These are phyloP conservation scores for Pandemis heparana DNA, from an alignment of 2,888 invertebrate genomes.

Conservation along the genomic window DNA sequence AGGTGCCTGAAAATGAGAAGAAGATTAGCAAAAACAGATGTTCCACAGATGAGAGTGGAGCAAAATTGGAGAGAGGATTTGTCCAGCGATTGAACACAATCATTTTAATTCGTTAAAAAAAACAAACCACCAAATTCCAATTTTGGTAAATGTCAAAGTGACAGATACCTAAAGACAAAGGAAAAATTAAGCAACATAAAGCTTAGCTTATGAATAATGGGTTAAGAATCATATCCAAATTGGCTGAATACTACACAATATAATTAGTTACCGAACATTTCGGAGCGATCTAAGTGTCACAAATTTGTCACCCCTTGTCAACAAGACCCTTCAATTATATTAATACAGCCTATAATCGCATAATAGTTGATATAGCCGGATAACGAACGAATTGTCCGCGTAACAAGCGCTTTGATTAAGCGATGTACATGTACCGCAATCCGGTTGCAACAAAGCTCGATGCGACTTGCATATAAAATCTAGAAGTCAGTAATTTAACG, in stretches of 20 bases:
- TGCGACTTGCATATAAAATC: conserved; percentile 44
- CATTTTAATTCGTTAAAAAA: too few relatives aligned
- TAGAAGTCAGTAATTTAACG: too few relatives aligned
- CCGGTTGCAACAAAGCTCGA: conserved; percentile 54
- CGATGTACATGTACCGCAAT: conserved; percentile 54
- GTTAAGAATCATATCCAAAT: neutral
- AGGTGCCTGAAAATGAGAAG: too few relatives aligned
- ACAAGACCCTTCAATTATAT: conserved; percentile 31
- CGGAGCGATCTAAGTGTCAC: conserved; percentile 4
- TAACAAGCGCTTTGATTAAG: conserved; percentile 71
- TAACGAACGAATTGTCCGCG: conserved; percentile 67
- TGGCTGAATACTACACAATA: neutral
- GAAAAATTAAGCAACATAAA: too few relatives aligned
- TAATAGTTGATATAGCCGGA: conserved; percentile 34
- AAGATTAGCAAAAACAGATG: too few relatives aligned
- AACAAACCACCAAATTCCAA: too few relatives aligned
- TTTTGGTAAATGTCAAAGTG: too few relatives aligned
- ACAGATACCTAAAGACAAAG: too few relatives aligned
- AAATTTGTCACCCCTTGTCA: conserved; percentile 20
- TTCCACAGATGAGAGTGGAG: too few relatives aligned
- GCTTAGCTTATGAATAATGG: too few relatives aligned
- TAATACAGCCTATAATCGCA: conserved; percentile 38
- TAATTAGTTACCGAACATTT: conserved; percentile 6
- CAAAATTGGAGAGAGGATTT: too few relatives aligned
- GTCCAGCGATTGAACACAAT: too few relatives aligned